These are phyloP conservation scores for Zaprionus africanus DNA, from an alignment of 1,140 invertebrate species.

Conservation along the genomic window DNA sequence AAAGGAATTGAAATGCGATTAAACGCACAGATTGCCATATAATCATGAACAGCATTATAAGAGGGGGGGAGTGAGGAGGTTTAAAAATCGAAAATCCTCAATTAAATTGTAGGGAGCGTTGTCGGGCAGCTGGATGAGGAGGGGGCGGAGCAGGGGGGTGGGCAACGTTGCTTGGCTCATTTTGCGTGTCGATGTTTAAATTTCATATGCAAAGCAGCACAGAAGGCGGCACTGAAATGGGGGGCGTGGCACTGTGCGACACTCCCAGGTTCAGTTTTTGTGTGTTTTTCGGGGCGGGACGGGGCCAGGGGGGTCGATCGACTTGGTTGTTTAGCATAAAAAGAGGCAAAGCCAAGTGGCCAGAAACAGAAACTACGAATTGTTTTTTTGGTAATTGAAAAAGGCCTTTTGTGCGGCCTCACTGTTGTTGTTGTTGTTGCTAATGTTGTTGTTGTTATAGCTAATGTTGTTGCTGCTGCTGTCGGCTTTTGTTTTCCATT, in stretches of 20 bases:
- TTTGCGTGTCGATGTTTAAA: conserved; percentile 32
- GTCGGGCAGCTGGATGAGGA: background rate
- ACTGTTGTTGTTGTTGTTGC: background rate
- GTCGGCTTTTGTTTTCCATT: conserved; percentile 55
- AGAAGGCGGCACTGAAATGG: background rate
- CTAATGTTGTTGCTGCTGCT: background rate
- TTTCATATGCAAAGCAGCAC: conserved; percentile 34
- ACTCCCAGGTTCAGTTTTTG: conserved; percentile 38
- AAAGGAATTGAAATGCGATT: conserved; percentile 41
- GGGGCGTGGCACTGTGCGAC: conserved; percentile 1
- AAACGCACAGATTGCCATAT: conserved; percentile 43
- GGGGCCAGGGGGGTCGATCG: background rate
- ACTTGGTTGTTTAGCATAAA: conserved; percentile 52
- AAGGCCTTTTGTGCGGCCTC: conserved; percentile 49
- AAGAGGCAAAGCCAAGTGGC: conserved; percentile 55
- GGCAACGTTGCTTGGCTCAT: conserved; percentile 1
- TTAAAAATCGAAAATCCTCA: conserved; percentile 31
- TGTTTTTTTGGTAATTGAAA: conserved; percentile 79
- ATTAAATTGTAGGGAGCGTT: conserved; percentile 20
- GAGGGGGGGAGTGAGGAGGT: background rate
- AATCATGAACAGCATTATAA: conserved; percentile 35
- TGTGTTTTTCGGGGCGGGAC: background rate
- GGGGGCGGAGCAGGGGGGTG: background rate
- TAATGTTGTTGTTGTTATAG: background rate
- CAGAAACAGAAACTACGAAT: conserved; percentile 41